Percentiles rank a stretch among this genome's conserved stretches.
phyloP scores from a whole-genome alignment of 2,888 invertebrate species.

The Conistra vaccinii region DNA sequence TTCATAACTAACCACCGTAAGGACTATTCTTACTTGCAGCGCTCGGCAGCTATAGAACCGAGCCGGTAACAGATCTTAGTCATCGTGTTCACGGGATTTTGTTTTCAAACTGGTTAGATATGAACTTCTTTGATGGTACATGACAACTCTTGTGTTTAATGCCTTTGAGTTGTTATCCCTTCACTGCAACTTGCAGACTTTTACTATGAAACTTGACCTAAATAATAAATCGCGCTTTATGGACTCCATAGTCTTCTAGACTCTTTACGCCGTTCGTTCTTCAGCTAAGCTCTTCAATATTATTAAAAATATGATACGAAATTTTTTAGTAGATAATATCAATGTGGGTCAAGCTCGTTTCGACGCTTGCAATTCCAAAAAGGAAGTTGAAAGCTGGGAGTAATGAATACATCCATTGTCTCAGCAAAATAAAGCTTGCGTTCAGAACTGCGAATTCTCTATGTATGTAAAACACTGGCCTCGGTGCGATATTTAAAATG shows the following conservation, averaged over 20 bases:
- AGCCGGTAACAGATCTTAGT: too few species aligned
- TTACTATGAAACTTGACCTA: not conserved
- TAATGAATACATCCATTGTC: constrained; percentile 72
- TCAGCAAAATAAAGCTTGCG: constrained; percentile 66
- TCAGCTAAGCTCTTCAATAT: constrained; percentile 3
- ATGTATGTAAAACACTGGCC: constrained; percentile 59
- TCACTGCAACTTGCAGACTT: constrained; percentile 7
- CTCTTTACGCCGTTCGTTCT: not conserved
- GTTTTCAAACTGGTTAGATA: too few species aligned
- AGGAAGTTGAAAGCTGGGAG: constrained; percentile 67
- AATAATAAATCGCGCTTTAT: not conserved
- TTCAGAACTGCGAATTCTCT: constrained; percentile 50
- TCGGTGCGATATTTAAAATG: constrained; percentile 63
- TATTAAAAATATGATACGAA: not conserved
- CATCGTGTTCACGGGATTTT: too few species aligned
- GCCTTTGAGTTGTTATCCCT: constrained; percentile 31
- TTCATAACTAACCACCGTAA: too few species aligned
- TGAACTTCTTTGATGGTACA: too few species aligned
- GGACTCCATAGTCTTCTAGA: not conserved
- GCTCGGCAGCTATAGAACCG: too few species aligned
- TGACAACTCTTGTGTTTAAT: constrained; percentile 20
- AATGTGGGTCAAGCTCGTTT: constrained; percentile 64
- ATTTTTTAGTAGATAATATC: constrained; percentile 49
- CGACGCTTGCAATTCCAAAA: constrained; percentile 63
- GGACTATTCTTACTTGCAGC: too few species aligned